Conservation (phyloP, 2,797 vertebrate genomes). For the Decapterus maruadsi region DNA sequence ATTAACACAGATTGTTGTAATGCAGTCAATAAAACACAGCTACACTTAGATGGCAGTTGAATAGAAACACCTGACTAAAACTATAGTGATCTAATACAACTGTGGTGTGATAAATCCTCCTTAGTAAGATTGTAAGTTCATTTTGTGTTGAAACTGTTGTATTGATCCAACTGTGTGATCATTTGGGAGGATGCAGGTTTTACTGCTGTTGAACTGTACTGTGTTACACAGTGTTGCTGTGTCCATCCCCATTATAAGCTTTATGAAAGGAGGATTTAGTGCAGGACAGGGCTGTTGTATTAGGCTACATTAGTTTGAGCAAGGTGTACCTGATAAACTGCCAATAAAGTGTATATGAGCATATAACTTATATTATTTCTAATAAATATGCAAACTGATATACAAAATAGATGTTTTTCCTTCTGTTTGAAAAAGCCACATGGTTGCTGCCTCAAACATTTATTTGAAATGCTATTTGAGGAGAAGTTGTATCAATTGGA, state of each 20-base stretch:
- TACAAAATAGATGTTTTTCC: constrained; percentile 29
- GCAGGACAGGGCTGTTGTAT: background rate
- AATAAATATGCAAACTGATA: constrained; percentile 42
- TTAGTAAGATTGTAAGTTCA: background rate
- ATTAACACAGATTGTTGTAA: constrained; percentile 36
- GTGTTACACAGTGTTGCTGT: background rate
- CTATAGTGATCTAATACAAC: background rate
- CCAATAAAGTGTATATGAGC: constrained; percentile 13
- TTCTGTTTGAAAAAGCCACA: constrained; percentile 36
- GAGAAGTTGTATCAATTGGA: constrained; percentile 17
- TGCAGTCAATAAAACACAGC: constrained; percentile 38
- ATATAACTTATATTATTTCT: constrained; percentile 13
- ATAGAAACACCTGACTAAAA: background rate
- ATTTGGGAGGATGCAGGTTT: background rate
- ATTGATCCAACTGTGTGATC: background rate
- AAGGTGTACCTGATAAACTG: background rate
- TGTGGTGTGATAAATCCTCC: no score
- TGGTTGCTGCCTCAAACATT: constrained; percentile 49
- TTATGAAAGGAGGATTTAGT: background rate
- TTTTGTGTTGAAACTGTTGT: background rate
- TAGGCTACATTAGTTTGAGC: background rate
- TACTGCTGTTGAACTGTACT: background rate
- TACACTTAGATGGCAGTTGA: constrained; percentile 7
- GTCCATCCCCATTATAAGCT: background rate
- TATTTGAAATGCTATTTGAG: constrained; percentile 31